Conservation (phyloP, 2,888 invertebrate genomes). For the Aplocera efformata region DNA sequence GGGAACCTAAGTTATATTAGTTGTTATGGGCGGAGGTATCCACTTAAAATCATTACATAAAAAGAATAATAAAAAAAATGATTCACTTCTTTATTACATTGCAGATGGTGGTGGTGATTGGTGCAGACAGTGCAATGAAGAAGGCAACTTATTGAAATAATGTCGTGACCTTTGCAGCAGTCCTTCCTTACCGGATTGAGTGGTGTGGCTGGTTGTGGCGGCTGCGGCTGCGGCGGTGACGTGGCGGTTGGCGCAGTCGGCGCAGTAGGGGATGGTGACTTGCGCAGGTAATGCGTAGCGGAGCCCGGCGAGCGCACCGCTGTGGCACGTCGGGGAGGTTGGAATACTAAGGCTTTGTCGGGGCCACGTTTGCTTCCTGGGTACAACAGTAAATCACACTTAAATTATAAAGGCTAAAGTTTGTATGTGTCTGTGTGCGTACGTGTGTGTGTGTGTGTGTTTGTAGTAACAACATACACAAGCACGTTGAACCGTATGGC, state of each 20-base stretch:
- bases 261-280: conserved; percentile 94
- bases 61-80: too few relatives aligned
- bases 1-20: too few relatives aligned
- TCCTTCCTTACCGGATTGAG: conserved; percentile 42
- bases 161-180: too few relatives aligned
- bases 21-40: too few relatives aligned
- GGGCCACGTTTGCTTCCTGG: conserved; percentile 78
- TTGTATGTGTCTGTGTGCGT: background rate
- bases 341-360: conserved; percentile 83
- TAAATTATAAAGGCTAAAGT: too few relatives aligned
- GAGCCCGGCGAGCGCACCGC: conserved; percentile 93
- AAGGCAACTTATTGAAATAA: too few relatives aligned
- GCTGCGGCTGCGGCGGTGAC: conserved; percentile 44
- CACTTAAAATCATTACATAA: too few relatives aligned
- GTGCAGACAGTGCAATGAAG: too few relatives aligned
- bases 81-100: too few relatives aligned
- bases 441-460: background rate
- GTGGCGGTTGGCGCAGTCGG: conserved; percentile 67
- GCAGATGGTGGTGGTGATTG: too few relatives aligned
- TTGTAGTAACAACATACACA: too few relatives aligned
- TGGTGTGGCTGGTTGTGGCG: conserved; percentile 34
- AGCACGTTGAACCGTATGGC: too few relatives aligned
- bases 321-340: conserved; percentile 86
- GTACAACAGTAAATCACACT: background rate
- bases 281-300: conserved; percentile 92